Percentiles rank a stretch among this genome's conserved stretches.
Evolutionary conservation across 2,888 invertebrate species (phyloP).

Genomic region (Pherbina coryleti): DNA sequence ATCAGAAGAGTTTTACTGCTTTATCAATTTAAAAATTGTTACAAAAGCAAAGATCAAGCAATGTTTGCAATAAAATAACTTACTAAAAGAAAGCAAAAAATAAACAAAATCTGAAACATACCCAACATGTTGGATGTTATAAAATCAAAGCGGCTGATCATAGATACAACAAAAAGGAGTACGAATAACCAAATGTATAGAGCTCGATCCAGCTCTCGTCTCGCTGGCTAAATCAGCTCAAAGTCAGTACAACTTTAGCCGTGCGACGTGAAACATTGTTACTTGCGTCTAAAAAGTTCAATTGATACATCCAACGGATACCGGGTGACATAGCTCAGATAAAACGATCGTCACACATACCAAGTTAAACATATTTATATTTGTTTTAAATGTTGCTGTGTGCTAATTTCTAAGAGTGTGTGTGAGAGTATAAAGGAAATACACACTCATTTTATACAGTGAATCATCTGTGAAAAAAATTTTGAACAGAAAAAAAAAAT

Average conservation of each 20-base stretch:
- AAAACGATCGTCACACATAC: constrained; percentile 23
- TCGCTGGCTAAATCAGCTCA: background rate
- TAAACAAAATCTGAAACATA: background rate
- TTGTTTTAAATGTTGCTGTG: constrained; percentile 16
- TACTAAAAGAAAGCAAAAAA: too few relatives aligned
- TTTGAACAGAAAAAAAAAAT: constrained; percentile 29
- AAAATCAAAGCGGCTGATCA: background rate
- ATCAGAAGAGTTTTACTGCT: too few relatives aligned
- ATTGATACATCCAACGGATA: background rate
- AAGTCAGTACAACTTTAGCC: constrained; percentile 22
- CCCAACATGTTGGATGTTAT: constrained; percentile 25
- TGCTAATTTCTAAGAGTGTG: background rate
- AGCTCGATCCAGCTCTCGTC: background rate
- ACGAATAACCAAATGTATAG: background rate
- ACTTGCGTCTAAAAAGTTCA: too few relatives aligned
- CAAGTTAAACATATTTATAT: background rate
- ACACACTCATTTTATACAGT: constrained; percentile 41
- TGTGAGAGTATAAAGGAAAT: background rate
- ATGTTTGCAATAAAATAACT: too few relatives aligned
- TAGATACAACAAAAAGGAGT: background rate
- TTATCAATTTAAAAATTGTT: too few relatives aligned
- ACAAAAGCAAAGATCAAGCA: too few relatives aligned
- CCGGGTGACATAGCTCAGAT: constrained; percentile 12
- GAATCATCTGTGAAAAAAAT: constrained; percentile 48
- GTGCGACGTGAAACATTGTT: constrained; percentile 24